Conservation (phyloP, 2,797 vertebrate genomes). For the Triplophysa bombifrons region DNA sequence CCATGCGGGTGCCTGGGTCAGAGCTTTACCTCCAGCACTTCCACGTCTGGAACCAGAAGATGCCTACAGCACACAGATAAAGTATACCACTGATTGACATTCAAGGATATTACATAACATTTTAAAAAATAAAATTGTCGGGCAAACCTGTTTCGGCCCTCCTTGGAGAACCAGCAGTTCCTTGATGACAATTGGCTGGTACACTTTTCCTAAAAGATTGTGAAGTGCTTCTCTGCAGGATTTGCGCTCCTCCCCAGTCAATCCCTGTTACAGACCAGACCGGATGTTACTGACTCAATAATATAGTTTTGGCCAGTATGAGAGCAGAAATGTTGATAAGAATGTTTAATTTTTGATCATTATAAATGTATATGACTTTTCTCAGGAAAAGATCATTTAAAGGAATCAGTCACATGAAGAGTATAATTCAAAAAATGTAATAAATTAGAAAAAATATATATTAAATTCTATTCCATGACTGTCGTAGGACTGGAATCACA, state of each 20-base stretch:
- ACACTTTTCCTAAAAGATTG: constrained; percentile 82
- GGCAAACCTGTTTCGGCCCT: constrained; percentile 79
- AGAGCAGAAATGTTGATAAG: not conserved
- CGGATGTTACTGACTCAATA: not conserved
- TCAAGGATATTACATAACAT: not conserved
- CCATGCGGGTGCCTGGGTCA: constrained; percentile 79
- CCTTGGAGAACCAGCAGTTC: constrained; percentile 92
- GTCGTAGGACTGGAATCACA: too few species aligned
- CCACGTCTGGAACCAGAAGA: constrained; percentile 54
- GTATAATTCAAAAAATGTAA: too few species aligned
- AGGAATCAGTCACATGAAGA: too few species aligned
- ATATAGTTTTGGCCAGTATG: not conserved
- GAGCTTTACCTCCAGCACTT: constrained; percentile 43
- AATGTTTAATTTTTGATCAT: not conserved
- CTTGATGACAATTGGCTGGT: constrained; percentile 88
- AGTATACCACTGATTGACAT: not conserved
- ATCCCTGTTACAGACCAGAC: constrained; percentile 62
- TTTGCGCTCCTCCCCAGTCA: constrained; percentile 77
- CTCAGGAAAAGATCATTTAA: not conserved
- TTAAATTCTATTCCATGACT: too few species aligned
- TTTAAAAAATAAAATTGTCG: not conserved
- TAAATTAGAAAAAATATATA: too few species aligned
- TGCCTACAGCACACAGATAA: constrained; percentile 5
- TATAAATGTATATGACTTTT: not conserved
- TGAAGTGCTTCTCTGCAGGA: constrained; percentile 75